phyloP scores from a whole-genome alignment of 2,888 invertebrate species.

The Trisateles emortualis region DNA sequence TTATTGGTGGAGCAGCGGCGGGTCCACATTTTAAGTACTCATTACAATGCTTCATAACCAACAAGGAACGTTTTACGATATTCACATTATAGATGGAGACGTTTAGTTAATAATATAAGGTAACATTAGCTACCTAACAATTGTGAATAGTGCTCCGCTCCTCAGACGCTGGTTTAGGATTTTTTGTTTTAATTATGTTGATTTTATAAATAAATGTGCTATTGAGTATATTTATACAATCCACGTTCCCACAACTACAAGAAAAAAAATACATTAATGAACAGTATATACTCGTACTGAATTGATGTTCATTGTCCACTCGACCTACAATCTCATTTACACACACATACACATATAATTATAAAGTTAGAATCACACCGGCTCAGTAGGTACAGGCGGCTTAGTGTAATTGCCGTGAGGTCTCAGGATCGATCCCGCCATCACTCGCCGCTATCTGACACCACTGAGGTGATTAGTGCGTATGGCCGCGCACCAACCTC shows the following conservation, averaged over 20 bases:
- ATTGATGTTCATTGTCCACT: conserved; percentile 1
- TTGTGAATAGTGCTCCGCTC: too few species aligned
- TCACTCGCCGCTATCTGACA: background rate
- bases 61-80: background rate
- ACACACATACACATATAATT: background rate
- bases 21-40: conserved; percentile 1
- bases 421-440: conserved; percentile 1
- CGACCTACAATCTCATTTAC: background rate
- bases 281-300: background rate
- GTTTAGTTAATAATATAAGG: background rate
- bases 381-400: background rate
- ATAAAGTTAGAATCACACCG: background rate
- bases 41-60: background rate
- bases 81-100: background rate
- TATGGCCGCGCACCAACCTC: background rate
- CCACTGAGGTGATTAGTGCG: background rate
- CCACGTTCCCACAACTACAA: background rate
- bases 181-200: too few species aligned
- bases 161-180: too few species aligned
- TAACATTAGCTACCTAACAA: too few species aligned
- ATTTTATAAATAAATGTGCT: too few species aligned
- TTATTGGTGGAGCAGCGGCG: background rate
- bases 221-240: background rate
- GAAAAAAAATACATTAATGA: background rate
- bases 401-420: conserved; percentile 3